A percentile compares a stretch with the other conserved stretches of the same genome.
Evolutionary conservation across 2,113 vertebrate genomes (phyloP).

Genomic region (Dolichotis patagonum): DNA sequence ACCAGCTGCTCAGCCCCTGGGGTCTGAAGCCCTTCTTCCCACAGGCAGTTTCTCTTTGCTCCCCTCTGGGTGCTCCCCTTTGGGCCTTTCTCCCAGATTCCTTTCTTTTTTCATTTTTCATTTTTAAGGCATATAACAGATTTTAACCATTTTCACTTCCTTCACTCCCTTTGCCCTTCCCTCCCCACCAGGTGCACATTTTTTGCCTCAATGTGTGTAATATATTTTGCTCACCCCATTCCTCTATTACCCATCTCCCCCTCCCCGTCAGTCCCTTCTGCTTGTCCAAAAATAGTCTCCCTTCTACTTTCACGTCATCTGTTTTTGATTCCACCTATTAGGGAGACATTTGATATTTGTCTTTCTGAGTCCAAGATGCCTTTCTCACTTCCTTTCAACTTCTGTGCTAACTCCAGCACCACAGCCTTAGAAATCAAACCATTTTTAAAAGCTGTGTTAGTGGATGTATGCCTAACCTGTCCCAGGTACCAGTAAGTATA

Average conservation of each 20-base stretch:
- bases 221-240: neutral
- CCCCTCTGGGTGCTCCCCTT: neutral
- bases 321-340: neutral
- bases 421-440: neutral
- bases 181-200: no score
- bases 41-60: neutral
- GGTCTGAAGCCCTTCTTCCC: neutral
- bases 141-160: neutral
- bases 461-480: neutral
- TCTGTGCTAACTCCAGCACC: neutral
- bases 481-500: neutral
- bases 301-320: neutral
- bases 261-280: neutral
- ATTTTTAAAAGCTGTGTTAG: neutral
- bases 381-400: neutral
- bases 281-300: neutral
- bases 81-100: neutral
- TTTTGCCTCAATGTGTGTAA: neutral
- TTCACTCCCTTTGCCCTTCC: neutral
- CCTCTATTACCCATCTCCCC: neutral
- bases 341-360: neutral
- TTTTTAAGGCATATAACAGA: neutral
- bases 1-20: neutral
- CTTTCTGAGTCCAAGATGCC: neutral
- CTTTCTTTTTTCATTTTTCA: neutral